Percentiles rank a stretch among this genome's conserved stretches.
phyloP scores from a whole-genome alignment of 2,113 vertebrate genomes.

The Bubalus kerabau region DNA sequence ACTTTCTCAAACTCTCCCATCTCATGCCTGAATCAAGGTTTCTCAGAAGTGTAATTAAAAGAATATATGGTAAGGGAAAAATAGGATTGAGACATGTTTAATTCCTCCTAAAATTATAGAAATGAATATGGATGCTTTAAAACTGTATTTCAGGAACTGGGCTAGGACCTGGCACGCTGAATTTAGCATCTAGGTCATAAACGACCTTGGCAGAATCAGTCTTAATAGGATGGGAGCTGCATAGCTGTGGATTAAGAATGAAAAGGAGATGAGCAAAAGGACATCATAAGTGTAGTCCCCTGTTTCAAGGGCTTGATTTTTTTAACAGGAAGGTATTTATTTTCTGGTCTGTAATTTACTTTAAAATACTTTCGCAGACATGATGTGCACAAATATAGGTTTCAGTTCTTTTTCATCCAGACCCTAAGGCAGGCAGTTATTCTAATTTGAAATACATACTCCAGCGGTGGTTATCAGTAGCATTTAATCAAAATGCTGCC shows the following conservation, averaged over 20 bases:
- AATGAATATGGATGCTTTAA: not conserved
- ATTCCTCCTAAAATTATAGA: not conserved
- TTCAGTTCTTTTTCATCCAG: slow-evolving; percentile 1
- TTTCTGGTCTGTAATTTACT: not conserved
- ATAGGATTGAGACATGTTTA: not conserved
- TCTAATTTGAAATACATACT: not conserved
- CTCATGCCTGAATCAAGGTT: slow-evolving; percentile 17
- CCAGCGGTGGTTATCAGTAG: not conserved
- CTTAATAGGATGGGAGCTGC: not conserved
- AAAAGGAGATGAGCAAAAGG: not conserved
- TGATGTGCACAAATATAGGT: not conserved
- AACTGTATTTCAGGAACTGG: not conserved
- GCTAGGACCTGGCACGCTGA: not conserved
- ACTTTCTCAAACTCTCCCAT: slow-evolving; percentile 27
- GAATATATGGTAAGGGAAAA: not conserved
- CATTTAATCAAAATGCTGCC: not conserved
- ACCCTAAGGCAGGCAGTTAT: not conserved
- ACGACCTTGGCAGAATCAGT: not conserved
- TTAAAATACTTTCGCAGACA: not conserved
- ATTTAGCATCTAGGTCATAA: not conserved
- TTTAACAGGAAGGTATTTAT: not conserved
- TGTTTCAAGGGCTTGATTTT: not conserved
- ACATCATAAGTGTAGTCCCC: not conserved
- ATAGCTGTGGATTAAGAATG: not conserved
- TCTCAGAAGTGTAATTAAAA: slow-evolving; percentile 46